Percentiles rank a stretch among this genome's conserved stretches.
phyloP scores from a whole-genome alignment of 2,888 invertebrate species.

The Acanthosepion pharaonis region DNA sequence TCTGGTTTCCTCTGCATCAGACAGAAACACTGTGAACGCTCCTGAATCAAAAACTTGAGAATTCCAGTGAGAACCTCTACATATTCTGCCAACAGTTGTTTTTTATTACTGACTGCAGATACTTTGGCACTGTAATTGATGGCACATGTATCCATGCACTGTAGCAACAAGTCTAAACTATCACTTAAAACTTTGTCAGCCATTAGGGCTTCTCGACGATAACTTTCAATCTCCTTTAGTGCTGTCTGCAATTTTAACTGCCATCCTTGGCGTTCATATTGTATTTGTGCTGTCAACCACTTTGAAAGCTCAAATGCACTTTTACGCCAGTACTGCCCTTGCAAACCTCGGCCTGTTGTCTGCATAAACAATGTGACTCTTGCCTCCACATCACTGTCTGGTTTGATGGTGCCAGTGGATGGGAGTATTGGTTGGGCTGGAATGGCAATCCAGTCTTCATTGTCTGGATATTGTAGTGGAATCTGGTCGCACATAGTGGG shows the following conservation, averaged over 20 bases:
- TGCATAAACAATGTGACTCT: constrained; percentile 36
- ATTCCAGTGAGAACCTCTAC: constrained; percentile 61
- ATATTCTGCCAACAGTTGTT: constrained; percentile 57
- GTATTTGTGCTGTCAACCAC: constrained; percentile 66
- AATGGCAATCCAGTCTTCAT: neutral
- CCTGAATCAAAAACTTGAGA: constrained; percentile 61
- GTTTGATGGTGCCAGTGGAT: neutral
- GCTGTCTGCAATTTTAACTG: constrained; percentile 65
- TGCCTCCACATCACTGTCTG: constrained; percentile 38
- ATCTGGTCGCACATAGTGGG: constrained; percentile 3
- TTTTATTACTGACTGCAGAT: constrained; percentile 54
- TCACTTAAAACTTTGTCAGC: constrained; percentile 57
- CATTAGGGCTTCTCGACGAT: constrained; percentile 61
- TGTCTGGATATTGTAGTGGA: neutral
- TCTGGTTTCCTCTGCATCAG: constrained; percentile 54
- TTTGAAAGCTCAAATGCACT: constrained; percentile 59
- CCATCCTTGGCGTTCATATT: constrained; percentile 68
- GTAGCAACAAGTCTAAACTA: constrained; percentile 56
- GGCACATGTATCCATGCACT: constrained; percentile 59
- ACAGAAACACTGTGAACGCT: constrained; percentile 61
- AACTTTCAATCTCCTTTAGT: constrained; percentile 66
- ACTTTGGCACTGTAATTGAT: constrained; percentile 55
- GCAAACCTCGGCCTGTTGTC: constrained; percentile 48
- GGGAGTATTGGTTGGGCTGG: constrained; percentile 37
- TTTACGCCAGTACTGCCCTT: constrained; percentile 59